Evolutionary conservation across 2,113 vertebrate genomes (phyloP).

Genomic region (Rhagologus leucostigma): DNA sequence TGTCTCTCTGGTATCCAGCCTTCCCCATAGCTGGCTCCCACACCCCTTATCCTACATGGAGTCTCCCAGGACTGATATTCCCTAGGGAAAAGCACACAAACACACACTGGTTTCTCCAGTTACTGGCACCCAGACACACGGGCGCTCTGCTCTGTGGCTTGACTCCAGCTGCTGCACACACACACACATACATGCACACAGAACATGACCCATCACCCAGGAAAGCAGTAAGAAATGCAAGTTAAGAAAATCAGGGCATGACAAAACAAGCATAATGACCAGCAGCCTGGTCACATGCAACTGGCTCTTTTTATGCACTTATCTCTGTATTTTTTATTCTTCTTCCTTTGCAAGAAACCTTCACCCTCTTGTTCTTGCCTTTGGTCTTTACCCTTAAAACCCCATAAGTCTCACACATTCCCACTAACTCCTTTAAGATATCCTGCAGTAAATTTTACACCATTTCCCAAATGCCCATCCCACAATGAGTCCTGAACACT

Average conservation of each 20-base stretch:
- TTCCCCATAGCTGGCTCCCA: not conserved
- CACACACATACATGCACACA: fast-evolving
- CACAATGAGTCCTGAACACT: too few species aligned
- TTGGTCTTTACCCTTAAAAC: not conserved
- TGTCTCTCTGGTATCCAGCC: not conserved
- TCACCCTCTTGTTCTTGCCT: not conserved
- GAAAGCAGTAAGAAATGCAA: not conserved
- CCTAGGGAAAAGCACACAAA: not conserved
- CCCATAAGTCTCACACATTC: not conserved
- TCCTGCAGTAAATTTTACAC: not conserved
- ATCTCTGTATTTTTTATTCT: not conserved
- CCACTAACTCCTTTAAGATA: not conserved
- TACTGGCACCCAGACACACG: not conserved
- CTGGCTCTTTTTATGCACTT: not conserved
- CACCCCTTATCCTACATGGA: not conserved
- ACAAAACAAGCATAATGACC: not conserved
- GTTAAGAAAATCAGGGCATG: not conserved
- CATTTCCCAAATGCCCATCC: not conserved
- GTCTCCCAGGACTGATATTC: not conserved
- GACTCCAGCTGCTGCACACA: not conserved
- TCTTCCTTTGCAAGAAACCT: not conserved
- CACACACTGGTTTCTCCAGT: not conserved
- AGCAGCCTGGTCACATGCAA: not conserved
- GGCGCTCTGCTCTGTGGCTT: not conserved
- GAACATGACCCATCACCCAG: not conserved